Conservation (phyloP, 2,797 vertebrate species). For the Cynopterus sphinx region DNA sequence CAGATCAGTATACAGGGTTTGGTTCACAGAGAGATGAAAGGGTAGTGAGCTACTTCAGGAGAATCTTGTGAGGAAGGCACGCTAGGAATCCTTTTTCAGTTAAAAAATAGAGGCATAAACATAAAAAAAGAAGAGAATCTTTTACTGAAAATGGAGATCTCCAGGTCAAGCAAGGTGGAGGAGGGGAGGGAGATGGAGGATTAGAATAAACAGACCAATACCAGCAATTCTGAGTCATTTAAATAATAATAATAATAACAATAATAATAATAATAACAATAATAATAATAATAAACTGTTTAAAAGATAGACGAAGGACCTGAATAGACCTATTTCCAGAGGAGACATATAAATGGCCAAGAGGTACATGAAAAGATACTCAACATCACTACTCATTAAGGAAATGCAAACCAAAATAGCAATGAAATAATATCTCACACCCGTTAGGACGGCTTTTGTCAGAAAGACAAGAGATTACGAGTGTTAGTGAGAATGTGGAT, state of each 20-base stretch:
- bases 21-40: neutral
- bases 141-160: neutral
- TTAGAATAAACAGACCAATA: neutral
- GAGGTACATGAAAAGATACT: neutral
- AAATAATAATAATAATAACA: neutral
- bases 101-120: neutral
- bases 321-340: neutral
- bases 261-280: neutral
- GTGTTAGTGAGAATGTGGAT: neutral
- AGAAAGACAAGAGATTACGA: neutral
- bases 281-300: neutral
- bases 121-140: neutral
- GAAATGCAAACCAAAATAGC: neutral
- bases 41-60: neutral
- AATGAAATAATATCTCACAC: neutral
- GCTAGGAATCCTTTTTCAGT: neutral
- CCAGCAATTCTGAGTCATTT: fast-evolving
- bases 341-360: neutral
- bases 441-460: neutral
- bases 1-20: neutral
- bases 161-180: neutral
- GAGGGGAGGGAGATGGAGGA: fast-evolving
- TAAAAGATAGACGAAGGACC: neutral
- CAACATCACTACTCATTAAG: neutral
- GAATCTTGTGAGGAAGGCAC: too few species aligned